Conservation (phyloP, 2,888 invertebrate genomes). For the Trichogramma dendrolimi region DNA sequence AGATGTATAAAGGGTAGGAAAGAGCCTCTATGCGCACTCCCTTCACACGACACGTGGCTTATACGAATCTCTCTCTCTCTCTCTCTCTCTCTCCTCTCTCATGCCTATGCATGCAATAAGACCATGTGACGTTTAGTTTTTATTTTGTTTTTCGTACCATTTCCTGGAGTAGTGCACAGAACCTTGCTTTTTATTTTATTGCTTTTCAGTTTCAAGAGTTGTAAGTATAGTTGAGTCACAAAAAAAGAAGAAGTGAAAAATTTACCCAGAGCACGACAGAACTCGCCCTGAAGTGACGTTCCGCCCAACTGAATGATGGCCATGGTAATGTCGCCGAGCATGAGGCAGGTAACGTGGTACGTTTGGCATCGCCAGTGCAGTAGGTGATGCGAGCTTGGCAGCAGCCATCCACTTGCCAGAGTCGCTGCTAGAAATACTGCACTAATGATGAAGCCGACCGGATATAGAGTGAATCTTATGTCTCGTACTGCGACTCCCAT, state of each 20-base stretch:
- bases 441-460: conserved; percentile 73
- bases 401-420: conserved; percentile 71
- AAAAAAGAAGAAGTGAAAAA: conserved; percentile 27
- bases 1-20: no score
- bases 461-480: conserved; percentile 68
- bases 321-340: conserved; percentile 75
- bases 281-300: conserved; percentile 58
- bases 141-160: no score
- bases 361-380: conserved; percentile 87
- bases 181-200: no score
- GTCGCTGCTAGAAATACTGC: conserved; percentile 79
- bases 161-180: no score
- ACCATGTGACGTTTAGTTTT: no score
- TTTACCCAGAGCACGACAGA: conserved; percentile 70
- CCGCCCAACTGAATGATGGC: conserved; percentile 72
- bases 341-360: conserved; percentile 77
- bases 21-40: no score
- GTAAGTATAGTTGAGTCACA: no score
- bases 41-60: no score
- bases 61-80: no score
- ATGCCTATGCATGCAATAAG: no score
- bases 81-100: no score
- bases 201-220: no score
- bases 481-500: conserved; percentile 42
- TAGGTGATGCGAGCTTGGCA: conserved; percentile 80